Conservation (phyloP, 2,113 vertebrate species). For the Thymallus thymallus region DNA sequence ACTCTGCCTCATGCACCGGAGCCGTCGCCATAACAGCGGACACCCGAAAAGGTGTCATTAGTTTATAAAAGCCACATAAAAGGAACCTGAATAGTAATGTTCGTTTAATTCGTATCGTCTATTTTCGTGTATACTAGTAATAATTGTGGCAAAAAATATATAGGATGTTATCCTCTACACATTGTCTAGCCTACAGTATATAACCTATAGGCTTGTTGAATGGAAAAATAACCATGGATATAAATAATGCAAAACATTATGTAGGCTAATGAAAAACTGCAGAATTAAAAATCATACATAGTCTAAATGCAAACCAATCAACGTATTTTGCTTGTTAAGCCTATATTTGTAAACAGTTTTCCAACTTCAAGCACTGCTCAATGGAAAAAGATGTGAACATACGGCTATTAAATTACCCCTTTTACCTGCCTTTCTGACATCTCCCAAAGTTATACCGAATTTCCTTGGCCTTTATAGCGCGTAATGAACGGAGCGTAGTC, state of each 20-base stretch:
- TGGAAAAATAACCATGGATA: too few relatives aligned
- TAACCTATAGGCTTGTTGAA: too few relatives aligned
- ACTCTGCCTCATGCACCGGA: slow-evolving; percentile 63
- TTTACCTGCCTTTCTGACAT: slow-evolving; percentile 90
- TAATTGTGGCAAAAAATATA: background rate
- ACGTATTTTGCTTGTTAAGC: background rate
- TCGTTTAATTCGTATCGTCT: slow-evolving; percentile 13
- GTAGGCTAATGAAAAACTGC: too few relatives aligned
- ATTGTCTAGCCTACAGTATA: too few relatives aligned
- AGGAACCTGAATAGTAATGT: slow-evolving; percentile 12
- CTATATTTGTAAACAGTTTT: background rate
- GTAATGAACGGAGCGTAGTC: slow-evolving; percentile 28
- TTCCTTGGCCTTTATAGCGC: slow-evolving; percentile 48
- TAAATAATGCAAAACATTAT: too few relatives aligned
- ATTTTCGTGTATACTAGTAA: background rate
- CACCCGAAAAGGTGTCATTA: slow-evolving; percentile 67
- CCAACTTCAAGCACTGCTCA: background rate
- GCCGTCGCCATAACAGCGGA: slow-evolving; percentile 64
- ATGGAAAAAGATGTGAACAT: background rate
- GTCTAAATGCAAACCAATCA: too few relatives aligned
- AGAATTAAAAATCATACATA: too few relatives aligned
- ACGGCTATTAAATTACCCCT: background rate
- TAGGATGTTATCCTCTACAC: too few relatives aligned
- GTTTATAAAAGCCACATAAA: slow-evolving; percentile 40
- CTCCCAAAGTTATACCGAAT: slow-evolving; percentile 61